These are phyloP conservation scores for Trachemys scripta DNA, from an alignment of 2,113 vertebrate species.

Conservation along the genomic window DNA sequence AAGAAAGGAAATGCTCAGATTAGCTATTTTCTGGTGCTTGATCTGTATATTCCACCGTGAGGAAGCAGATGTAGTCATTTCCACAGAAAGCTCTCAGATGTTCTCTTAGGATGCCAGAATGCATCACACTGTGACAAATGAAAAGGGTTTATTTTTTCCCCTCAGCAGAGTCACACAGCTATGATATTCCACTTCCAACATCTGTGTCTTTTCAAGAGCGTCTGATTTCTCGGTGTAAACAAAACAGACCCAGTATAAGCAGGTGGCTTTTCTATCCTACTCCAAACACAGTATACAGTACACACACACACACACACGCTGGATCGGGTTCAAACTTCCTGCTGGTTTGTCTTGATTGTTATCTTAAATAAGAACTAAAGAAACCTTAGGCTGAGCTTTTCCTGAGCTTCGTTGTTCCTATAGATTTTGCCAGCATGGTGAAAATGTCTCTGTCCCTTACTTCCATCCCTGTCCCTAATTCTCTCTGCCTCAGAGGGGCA, in stretches of 20 bases:
- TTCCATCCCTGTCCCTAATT: neutral
- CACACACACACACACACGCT: accelerated
- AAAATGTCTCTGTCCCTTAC: neutral
- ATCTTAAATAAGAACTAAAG: neutral
- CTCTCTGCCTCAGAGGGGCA: neutral
- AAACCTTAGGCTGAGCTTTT: neutral
- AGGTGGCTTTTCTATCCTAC: neutral
- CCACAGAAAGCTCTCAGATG: neutral
- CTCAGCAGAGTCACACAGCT: neutral
- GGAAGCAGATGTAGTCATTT: neutral
- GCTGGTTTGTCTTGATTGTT: neutral
- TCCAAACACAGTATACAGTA: neutral
- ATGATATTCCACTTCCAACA: neutral
- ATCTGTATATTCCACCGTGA: neutral
- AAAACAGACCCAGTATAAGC: neutral
- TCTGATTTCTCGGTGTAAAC: neutral
- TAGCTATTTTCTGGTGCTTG: neutral
- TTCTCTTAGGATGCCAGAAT: neutral
- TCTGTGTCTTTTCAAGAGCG: neutral
- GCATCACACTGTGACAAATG: neutral
- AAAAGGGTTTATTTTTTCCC: neutral
- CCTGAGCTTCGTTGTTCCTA: neutral
- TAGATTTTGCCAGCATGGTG: neutral
- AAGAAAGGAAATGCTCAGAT: neutral
- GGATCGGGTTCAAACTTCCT: neutral